Evolutionary conservation across 2,888 invertebrate genomes (phyloP), one percentile per base, ranked within the genome.

Genomic region (Crepidodera aurea): DNA sequence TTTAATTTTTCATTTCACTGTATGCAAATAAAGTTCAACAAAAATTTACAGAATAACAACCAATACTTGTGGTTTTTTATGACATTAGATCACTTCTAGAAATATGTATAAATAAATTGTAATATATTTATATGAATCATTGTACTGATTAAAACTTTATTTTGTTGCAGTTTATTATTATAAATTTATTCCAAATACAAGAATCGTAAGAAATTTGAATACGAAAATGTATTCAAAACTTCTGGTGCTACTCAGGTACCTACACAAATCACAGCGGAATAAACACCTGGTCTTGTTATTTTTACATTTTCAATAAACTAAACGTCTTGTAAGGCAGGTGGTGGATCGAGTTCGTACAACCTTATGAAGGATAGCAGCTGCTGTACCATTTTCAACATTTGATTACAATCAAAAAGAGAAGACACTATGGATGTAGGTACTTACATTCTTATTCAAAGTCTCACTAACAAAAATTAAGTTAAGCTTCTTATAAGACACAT

Each of bases 371-470:
- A 40, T 34, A 34, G 59, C 59, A 51, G 59, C 59, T 59, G 58
- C 58, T 59, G 59, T 59, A 59, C 59, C 59, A 51, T 59, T 51
- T 40, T 27, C 27, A 18, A 59, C n/a, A 27, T 59, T 51, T 40
- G 44, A 44, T 44, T 58, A 44, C 29, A 27, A 12, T 19, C 40
- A 37, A 42, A 55, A 55, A 32, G 55, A 44, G 55, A 55, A 12
- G 34, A 3, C 12, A 2, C 29, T 22, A 7, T 37, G 18, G 29
- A 7, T 12, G 32, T 16, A 16, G 29, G 32, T 32, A 34, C n/a
- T 7, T 13, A 10, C 34, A 16, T 51, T 34, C 54, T n/a, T 37
- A 39, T 22, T 40, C 53, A 15, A 13, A 44, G 16, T 32, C 55
- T 22, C 13, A 12, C 13, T 44, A 32, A 53, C 12, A 22, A n/a